phyloP scores from a whole-genome alignment of 2,113 vertebrate species.

The Tragulus kanchil region DNA sequence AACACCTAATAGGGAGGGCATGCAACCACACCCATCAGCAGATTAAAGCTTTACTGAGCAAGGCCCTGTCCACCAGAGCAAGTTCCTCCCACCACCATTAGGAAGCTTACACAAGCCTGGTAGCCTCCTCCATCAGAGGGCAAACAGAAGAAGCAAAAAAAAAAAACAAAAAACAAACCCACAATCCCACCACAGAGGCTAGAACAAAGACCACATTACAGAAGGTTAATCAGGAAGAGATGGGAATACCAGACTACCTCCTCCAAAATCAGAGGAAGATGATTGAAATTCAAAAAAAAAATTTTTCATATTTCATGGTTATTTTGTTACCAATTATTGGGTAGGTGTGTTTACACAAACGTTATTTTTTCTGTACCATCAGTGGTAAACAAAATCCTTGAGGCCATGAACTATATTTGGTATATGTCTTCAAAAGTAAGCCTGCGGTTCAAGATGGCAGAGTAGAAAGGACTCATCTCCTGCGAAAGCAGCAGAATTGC shows the following conservation, averaged over 20 bases:
- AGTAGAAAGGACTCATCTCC: background rate
- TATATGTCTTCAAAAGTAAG: slow-evolving; percentile 31
- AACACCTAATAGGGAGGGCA: background rate
- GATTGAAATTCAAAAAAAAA: too few species aligned
- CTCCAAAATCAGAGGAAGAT: too few species aligned
- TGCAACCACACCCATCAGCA: background rate
- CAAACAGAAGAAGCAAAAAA: background rate
- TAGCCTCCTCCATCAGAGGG: background rate
- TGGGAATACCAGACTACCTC: too few species aligned
- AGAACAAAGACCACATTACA: background rate
- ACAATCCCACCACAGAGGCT: background rate
- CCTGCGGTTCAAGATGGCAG: background rate
- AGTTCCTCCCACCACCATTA: background rate
- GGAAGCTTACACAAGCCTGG: background rate
- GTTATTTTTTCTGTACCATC: background rate
- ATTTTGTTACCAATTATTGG: slow-evolving; percentile 30
- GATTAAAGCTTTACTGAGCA: background rate
- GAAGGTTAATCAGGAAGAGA: too few species aligned
- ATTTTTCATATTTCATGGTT: slow-evolving; percentile 25
- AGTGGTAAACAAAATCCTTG: background rate
- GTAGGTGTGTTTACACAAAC: background rate
- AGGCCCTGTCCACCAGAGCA: background rate
- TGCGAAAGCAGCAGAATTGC: background rate
- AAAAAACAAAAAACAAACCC: too few species aligned
- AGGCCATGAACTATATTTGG: background rate